Evolutionary conservation across 2,888 invertebrate species (phyloP).

Genomic region (Amphipyra tragopoginis): DNA sequence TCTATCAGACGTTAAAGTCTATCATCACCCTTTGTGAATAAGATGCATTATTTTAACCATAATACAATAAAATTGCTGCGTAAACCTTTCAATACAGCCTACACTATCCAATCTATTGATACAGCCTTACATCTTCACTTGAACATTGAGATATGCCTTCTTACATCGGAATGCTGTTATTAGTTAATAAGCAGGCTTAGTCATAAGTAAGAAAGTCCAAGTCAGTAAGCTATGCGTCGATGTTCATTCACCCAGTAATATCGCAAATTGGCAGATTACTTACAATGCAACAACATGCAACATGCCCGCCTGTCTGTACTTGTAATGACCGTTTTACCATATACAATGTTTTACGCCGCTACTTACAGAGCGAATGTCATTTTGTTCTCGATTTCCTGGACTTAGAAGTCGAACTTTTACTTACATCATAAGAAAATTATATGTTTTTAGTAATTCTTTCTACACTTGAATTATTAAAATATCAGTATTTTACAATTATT

Average conservation of each 20-base stretch:
- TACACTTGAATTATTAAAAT: too few relatives aligned
- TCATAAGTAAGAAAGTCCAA: conserved; percentile 40
- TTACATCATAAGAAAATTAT: neutral
- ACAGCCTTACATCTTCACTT: conserved; percentile 34
- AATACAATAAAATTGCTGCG: conserved; percentile 26
- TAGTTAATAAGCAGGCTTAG: conserved; percentile 37
- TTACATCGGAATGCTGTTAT: conserved; percentile 44
- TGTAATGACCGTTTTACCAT: conserved; percentile 54
- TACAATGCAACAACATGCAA: conserved; percentile 51
- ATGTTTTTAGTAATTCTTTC: neutral
- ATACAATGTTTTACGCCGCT: conserved; percentile 39
- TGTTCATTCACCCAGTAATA: conserved; percentile 50
- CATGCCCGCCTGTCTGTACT: conserved; percentile 36
- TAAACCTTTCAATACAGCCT: conserved; percentile 20
- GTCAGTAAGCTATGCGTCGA: conserved; percentile 25
- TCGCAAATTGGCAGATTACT: conserved; percentile 60
- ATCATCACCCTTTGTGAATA: conserved; percentile 13
- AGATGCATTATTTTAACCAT: conserved; percentile 26
- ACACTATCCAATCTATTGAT: conserved; percentile 24
- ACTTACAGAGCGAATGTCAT: conserved; percentile 29
- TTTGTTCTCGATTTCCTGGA: conserved; percentile 18
- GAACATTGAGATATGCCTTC: conserved; percentile 23
- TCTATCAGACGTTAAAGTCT: conserved; percentile 17
- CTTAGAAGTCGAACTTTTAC: neutral
- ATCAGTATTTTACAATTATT: too few relatives aligned